These are phyloP conservation scores for Lordiphosa mommai DNA, from an alignment of 1,140 invertebrate genomes.

Conservation along the genomic window DNA sequence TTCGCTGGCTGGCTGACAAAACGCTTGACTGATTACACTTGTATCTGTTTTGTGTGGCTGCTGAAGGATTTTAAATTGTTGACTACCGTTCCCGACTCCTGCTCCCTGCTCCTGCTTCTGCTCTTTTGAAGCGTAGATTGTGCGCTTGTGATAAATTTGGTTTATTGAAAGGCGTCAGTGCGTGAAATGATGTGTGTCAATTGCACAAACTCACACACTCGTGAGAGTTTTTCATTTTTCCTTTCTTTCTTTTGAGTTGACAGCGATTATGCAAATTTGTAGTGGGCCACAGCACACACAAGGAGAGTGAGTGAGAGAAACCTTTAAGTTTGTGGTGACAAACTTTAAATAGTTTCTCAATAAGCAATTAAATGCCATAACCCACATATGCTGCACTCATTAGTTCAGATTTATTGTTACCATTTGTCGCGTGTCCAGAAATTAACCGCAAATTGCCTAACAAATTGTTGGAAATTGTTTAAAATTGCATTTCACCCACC, in stretches of 20 bases:
- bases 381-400: slow-evolving; percentile 28
- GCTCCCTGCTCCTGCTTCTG: not conserved
- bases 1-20: slow-evolving; percentile 58
- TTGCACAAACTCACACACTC: slow-evolving; percentile 55
- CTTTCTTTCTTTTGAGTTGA: no score
- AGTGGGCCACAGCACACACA: not conserved
- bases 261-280: slow-evolving; percentile 72
- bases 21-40: slow-evolving; percentile 79
- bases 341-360: slow-evolving; percentile 47
- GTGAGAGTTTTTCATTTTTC: slow-evolving; percentile 28
- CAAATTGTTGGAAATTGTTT: slow-evolving; percentile 71
- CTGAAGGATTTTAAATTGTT: slow-evolving; percentile 68
- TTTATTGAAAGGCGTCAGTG: slow-evolving; percentile 80
- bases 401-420: slow-evolving; percentile 61
- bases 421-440: slow-evolving; percentile 53
- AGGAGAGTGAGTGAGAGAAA: slow-evolving; percentile 26
- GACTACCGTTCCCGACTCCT: slow-evolving; percentile 37
- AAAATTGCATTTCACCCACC: slow-evolving; percentile 53
- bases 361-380: slow-evolving; percentile 61
- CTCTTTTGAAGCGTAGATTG: slow-evolving; percentile 25
- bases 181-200: slow-evolving; percentile 80
- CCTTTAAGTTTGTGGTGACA: slow-evolving; percentile 61
- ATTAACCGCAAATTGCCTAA: slow-evolving; percentile 65
- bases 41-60: slow-evolving; percentile 68
- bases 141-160: slow-evolving; percentile 71